These are phyloP conservation scores for Eutolmus rufibarbis DNA, from an alignment of 2,888 invertebrate species.

Conservation along the genomic window DNA sequence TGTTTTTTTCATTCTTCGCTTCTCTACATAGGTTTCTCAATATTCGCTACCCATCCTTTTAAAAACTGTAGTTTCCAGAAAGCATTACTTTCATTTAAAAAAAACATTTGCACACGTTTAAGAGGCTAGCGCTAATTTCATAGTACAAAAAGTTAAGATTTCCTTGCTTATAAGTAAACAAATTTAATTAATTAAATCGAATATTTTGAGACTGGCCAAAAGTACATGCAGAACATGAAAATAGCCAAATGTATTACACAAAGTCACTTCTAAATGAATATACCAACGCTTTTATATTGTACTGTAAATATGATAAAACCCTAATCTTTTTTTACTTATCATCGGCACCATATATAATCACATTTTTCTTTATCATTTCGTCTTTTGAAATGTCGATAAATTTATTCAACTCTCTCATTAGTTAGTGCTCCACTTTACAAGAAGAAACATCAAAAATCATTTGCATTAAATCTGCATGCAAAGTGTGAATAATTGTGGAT, in stretches of 20 bases:
- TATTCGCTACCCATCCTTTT: too few relatives aligned
- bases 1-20: too few relatives aligned
- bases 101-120: too few relatives aligned
- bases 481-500: not conserved
- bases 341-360: not conserved
- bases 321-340: conserved; percentile 7
- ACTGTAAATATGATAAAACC: conserved; percentile 9
- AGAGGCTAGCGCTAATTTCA: too few relatives aligned
- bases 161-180: too few relatives aligned
- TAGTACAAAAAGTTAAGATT: too few relatives aligned
- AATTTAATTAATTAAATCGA: too few relatives aligned
- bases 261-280: not conserved
- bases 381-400: conserved; percentile 1
- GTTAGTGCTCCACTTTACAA: not conserved
- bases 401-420: not conserved
- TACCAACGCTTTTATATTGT: not conserved
- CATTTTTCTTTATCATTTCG: not conserved
- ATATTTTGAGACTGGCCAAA: not conserved
- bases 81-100: too few relatives aligned
- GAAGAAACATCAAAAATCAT: not conserved
- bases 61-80: too few relatives aligned
- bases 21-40: too few relatives aligned
- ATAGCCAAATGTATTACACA: not conserved
- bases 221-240: not conserved
- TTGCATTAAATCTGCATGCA: not conserved